Evolutionary conservation across 2,888 invertebrate genomes (phyloP).

Genomic region (Torymus auratus): DNA sequence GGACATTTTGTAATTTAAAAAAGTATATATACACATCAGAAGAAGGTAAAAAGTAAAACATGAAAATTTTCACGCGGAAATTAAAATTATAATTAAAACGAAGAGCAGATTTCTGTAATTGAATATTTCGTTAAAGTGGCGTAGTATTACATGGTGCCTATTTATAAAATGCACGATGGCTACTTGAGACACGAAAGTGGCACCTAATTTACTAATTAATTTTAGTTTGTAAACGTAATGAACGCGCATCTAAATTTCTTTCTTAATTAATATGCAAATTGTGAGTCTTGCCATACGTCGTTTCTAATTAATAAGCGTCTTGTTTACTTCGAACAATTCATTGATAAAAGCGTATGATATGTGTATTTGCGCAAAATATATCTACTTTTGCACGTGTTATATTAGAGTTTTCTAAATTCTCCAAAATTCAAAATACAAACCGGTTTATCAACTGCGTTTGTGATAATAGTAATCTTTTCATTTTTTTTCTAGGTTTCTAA

Average conservation of each 20-base stretch:
- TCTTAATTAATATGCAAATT: conserved; percentile 44
- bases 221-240: conserved; percentile 37
- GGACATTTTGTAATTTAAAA: not conserved
- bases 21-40: not conserved
- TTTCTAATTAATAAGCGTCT: conserved; percentile 30
- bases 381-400: no score
- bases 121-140: conserved; percentile 42
- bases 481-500: no score
- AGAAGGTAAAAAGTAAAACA: no score
- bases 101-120: conserved; percentile 46
- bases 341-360: no score
- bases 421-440: no score
- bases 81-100: conserved; percentile 35
- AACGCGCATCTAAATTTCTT: conserved; percentile 37
- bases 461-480: no score
- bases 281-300: conserved; percentile 23
- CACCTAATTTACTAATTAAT: conserved; percentile 52
- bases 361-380: no score
- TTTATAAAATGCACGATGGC: conserved; percentile 49
- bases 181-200: conserved; percentile 43
- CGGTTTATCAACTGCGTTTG: no score
- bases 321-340: conserved; percentile 1
- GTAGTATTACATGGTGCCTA: conserved; percentile 40
- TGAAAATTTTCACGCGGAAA: not conserved
- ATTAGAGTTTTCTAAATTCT: no score